Evolutionary conservation across 2,888 invertebrate genomes (phyloP), one percentile per base, ranked within the genome.

Genomic region (Trichopoda pennipes): DNA sequence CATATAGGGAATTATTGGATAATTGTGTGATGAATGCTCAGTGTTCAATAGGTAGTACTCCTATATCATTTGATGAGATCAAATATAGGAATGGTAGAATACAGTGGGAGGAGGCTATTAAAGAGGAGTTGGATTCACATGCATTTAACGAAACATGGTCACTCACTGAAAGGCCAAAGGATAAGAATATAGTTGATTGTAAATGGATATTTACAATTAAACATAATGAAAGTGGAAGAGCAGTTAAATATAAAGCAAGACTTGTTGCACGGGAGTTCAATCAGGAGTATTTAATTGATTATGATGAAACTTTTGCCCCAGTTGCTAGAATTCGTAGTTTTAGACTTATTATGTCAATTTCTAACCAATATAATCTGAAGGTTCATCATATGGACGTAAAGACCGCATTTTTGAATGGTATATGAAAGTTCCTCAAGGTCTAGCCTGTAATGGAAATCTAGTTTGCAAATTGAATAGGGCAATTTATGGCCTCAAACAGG

Each of bases 1-100:
- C 8, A 38, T 38, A 38, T 38, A 38, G 38, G 4, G 38, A 38
- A 6, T 38, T 38, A 7, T 9, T 38, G 38, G 12, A 38, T 38
- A 38, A 38, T 38, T 6, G 8, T n/a, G 38, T 38, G 38, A 38
- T 38, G 38, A 38, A 38, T 38, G 38, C 38, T n/a, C 38, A 38
- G 38, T 38, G 12, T 38, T 38, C 38, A 1, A 14, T 60, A 47
- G 28, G 21, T 77, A 68, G 58, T 55, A 70, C 66, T 51, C 85
- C 83, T 12, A 77, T 6, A 19, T 83, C 84, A 66, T 83, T 74
- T 84, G 58, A 83, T 17, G 85, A 85, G 51, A 81, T 84, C 51
- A 55, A 73, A 66, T 44, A 58, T 49, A 85, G 82, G 63, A 58
- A 75, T 73, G 80, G 80, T 84, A 58, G 58, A 35, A 17, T 17